Percentiles rank a stretch among this genome's conserved stretches.
Conservation (phyloP, 2,888 invertebrate species). For the Microctonus aethiopoides region DNA sequence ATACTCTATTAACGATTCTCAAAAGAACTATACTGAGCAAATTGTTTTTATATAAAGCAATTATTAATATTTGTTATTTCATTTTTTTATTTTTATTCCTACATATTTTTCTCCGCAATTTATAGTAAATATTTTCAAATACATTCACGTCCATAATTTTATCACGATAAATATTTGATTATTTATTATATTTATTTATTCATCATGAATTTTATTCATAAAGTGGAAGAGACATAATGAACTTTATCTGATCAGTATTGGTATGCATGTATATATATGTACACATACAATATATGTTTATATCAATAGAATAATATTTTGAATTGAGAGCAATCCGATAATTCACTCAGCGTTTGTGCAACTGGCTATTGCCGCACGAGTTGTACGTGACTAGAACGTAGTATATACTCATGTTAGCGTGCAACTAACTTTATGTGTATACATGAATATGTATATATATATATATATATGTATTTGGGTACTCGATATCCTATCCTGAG, state of each 20-base stretch:
- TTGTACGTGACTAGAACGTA: slow-evolving; percentile 24
- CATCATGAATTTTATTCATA: neutral
- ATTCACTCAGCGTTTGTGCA: slow-evolving; percentile 14
- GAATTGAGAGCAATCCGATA: slow-evolving; percentile 12
- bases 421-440: neutral
- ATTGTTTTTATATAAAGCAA: no score
- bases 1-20: no score
- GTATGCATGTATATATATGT: no score
- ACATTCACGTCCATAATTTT: neutral
- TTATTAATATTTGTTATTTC: no score
- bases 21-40: no score
- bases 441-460: slow-evolving; percentile 1
- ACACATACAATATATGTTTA: no score
- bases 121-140: neutral
- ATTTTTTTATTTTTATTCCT: no score
- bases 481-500: slow-evolving; percentile 10
- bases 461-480: slow-evolving; percentile 1
- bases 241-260: neutral
- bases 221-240: neutral
- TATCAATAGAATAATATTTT: slow-evolving; percentile 7
- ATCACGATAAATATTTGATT: neutral
- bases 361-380: neutral
- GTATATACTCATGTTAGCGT: slow-evolving; percentile 22
- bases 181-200: neutral
- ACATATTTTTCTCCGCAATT: no score